Evolutionary conservation across 2,797 vertebrate species (phyloP).

Genomic region (Ptychobarbus kaznakovi): DNA sequence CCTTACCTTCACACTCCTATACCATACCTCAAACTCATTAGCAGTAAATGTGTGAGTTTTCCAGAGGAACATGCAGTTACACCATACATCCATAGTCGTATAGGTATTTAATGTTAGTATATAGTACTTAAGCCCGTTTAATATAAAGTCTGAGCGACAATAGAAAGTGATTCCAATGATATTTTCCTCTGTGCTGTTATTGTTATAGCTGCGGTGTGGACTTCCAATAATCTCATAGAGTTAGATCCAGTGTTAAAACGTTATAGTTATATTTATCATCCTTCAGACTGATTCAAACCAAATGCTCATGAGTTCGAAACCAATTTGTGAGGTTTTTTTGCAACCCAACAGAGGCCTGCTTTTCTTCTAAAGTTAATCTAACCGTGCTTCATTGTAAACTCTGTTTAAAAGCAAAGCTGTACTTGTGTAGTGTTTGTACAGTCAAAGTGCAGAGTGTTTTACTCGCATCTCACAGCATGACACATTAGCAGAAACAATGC

Average conservation of each 20-base stretch:
- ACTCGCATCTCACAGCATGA: constrained; percentile 47
- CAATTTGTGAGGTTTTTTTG: background rate
- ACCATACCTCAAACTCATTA: background rate
- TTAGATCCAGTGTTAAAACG: background rate
- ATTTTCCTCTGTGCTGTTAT: background rate
- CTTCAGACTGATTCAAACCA: background rate
- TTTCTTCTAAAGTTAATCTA: background rate
- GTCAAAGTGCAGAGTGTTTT: constrained; percentile 33
- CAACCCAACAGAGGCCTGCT: background rate
- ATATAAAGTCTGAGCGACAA: background rate
- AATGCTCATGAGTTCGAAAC: background rate
- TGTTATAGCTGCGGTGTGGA: background rate
- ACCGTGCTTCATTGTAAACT: background rate
- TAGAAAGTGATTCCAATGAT: background rate
- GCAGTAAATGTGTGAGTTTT: background rate
- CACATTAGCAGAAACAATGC: constrained; percentile 46
- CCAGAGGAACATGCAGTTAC: background rate
- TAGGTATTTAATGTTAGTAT: background rate
- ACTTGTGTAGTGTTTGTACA: constrained; percentile 43
- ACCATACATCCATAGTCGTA: background rate
- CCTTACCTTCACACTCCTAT: background rate
- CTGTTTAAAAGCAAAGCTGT: background rate
- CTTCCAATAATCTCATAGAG: background rate
- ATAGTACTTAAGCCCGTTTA: background rate
- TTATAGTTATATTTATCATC: background rate